Conservation (phyloP, 2,888 invertebrate genomes). For the Philereme vetulata region DNA sequence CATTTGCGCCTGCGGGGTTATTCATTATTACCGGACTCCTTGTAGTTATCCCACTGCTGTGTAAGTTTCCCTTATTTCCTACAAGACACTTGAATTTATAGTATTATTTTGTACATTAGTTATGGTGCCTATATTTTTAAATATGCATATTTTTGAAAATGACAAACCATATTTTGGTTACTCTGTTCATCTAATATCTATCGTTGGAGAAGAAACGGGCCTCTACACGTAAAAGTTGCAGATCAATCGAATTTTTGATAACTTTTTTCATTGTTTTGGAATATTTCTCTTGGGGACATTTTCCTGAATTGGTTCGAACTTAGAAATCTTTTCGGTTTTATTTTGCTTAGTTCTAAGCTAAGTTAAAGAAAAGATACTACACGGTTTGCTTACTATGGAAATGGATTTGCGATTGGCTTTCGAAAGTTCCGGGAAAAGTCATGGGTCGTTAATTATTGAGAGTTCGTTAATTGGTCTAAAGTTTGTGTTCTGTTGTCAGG, state of each 20-base stretch:
- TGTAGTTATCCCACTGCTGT: too few relatives aligned
- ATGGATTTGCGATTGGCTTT: constrained; percentile 32
- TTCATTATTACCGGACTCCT: too few relatives aligned
- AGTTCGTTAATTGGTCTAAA: constrained; percentile 66
- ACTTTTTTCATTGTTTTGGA: constrained; percentile 76
- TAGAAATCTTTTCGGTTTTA: constrained; percentile 63
- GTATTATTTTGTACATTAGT: too few relatives aligned
- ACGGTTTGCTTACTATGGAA: constrained; percentile 35
- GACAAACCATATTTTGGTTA: too few relatives aligned
- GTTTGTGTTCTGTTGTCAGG: constrained; percentile 56
- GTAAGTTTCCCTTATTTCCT: too few relatives aligned
- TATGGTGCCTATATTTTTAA: too few relatives aligned
- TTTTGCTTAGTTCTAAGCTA: constrained; percentile 38
- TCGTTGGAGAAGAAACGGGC: not conserved
- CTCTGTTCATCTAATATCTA: not conserved
- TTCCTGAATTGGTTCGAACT: constrained; percentile 79
- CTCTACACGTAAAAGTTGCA: constrained; percentile 12
- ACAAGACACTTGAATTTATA: too few relatives aligned
- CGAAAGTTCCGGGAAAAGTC: constrained; percentile 41
- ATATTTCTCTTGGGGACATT: constrained; percentile 75
- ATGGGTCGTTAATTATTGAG: constrained; percentile 56
- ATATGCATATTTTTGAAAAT: too few relatives aligned
- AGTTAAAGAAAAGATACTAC: constrained; percentile 25
- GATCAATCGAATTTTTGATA: constrained; percentile 58
- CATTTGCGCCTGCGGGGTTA: too few relatives aligned